These are phyloP conservation scores for Autographa gamma DNA, from an alignment of 2,888 invertebrate genomes.

Conservation along the genomic window DNA sequence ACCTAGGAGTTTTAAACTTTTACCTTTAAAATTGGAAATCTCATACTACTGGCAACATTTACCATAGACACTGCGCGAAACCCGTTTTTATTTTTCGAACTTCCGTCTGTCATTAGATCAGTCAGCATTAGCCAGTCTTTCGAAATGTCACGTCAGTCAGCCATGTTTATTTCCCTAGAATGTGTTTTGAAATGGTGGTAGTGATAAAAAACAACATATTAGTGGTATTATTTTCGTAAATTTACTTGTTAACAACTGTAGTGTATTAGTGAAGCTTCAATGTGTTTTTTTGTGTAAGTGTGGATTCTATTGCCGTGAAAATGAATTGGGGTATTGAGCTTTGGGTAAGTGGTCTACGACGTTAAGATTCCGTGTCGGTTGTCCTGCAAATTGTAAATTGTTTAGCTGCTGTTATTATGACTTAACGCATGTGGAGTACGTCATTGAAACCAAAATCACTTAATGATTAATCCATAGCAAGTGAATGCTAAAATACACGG, in stretches of 20 bases:
- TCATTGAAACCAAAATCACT: slow-evolving; percentile 4
- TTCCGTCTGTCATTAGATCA: slow-evolving; percentile 55
- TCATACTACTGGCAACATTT: slow-evolving; percentile 48
- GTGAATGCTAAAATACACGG: neutral
- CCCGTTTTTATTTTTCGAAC: slow-evolving; percentile 38
- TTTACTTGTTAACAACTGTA: slow-evolving; percentile 68
- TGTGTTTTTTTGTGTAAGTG: slow-evolving; percentile 85
- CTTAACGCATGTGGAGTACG: slow-evolving; percentile 28
- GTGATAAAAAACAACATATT: slow-evolving; percentile 78
- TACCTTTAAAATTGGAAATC: slow-evolving; percentile 18
- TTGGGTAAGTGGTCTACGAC: slow-evolving; percentile 88
- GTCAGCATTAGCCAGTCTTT: slow-evolving; percentile 60
- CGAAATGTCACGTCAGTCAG: slow-evolving; percentile 80
- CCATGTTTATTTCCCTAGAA: slow-evolving; percentile 85
- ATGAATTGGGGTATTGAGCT: slow-evolving; percentile 92
- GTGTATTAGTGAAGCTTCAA: slow-evolving; percentile 82
- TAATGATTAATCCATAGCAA: slow-evolving; percentile 7
- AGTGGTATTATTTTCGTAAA: slow-evolving; percentile 74
- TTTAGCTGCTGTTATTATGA: slow-evolving; percentile 50
- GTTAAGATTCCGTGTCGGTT: slow-evolving; percentile 58
- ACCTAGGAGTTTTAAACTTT: slow-evolving; percentile 24
- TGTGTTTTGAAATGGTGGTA: slow-evolving; percentile 86
- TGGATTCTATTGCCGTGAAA: slow-evolving; percentile 81
- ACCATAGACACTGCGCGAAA: slow-evolving; percentile 61
- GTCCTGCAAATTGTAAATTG: slow-evolving; percentile 55